Percentiles rank a stretch among this genome's conserved stretches.
phyloP scores from a whole-genome alignment of 2,888 invertebrate species.

The Drosophila birchii region DNA sequence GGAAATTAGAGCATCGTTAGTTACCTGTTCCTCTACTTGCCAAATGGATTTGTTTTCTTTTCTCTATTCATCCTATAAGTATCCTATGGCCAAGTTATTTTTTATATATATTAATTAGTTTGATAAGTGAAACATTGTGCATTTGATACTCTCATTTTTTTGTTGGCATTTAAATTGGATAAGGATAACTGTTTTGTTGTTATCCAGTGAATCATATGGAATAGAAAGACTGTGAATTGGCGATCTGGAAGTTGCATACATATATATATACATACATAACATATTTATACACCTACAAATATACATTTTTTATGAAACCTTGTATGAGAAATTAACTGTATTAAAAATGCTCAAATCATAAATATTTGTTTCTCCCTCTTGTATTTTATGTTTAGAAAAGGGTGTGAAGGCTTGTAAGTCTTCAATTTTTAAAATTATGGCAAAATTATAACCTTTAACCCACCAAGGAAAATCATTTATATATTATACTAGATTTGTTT shows the following conservation, averaged over 20 bases:
- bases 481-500: constrained; percentile 67
- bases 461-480: constrained; percentile 7
- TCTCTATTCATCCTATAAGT: constrained; percentile 1
- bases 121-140: constrained; percentile 17
- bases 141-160: constrained; percentile 32
- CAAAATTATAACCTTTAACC: too few relatives aligned
- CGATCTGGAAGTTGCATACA: constrained; percentile 67
- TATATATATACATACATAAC: constrained; percentile 36
- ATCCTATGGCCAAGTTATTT: constrained; percentile 3
- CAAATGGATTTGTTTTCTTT: constrained; percentile 31
- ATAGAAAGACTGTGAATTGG: constrained; percentile 70
- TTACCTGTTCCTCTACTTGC: constrained; percentile 22
- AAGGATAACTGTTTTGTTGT: constrained; percentile 38
- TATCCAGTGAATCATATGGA: constrained; percentile 41
- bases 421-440: neutral
- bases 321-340: constrained; percentile 55
- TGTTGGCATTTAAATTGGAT: constrained; percentile 30
- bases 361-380: neutral
- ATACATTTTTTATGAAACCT: constrained; percentile 51
- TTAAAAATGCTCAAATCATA: constrained; percentile 50
- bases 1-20: constrained; percentile 3
- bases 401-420: neutral
- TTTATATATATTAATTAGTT: constrained; percentile 21
- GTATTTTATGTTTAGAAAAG: neutral
- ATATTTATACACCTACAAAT: constrained; percentile 34